phyloP scores from a whole-genome alignment of 2,113 vertebrate species.

The Corapipo altera region DNA sequence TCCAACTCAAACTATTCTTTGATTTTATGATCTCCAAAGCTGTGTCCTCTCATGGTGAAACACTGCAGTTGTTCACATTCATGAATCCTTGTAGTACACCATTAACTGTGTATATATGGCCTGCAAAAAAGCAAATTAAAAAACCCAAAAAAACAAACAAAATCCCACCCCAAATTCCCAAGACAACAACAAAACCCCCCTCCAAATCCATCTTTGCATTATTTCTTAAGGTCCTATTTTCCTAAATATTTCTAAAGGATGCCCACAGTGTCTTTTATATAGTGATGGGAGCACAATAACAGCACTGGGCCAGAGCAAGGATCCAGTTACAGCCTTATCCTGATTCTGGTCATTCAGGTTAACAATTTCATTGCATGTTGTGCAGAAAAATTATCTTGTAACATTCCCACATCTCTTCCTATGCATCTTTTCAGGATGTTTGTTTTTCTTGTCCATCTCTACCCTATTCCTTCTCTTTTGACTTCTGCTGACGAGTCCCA shows the following conservation, averaged over 20 bases:
- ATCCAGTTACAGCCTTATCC: not conserved
- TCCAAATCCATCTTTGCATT: not conserved
- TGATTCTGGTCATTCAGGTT: not conserved
- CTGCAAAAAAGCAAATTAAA: not conserved
- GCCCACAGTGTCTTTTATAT: not conserved
- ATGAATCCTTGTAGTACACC: not conserved
- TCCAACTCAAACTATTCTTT: not conserved
- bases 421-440: not conserved
- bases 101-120: not conserved
- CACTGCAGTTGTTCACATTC: not conserved
- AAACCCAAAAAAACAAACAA: not conserved
- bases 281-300: not conserved
- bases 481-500: not conserved
- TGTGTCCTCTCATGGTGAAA: not conserved
- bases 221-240: not conserved
- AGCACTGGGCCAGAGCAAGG: not conserved
- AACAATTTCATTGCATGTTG: not conserved
- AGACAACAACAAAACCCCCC: not conserved
- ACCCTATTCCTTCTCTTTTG: accelerated
- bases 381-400: not conserved
- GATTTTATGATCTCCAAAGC: not conserved
- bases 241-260: not conserved
- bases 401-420: not conserved
- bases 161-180: not conserved
- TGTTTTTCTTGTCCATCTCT: not conserved